These are phyloP conservation scores for Nibea albiflora DNA, from an alignment of 2,113 vertebrate species.

Conservation along the genomic window DNA sequence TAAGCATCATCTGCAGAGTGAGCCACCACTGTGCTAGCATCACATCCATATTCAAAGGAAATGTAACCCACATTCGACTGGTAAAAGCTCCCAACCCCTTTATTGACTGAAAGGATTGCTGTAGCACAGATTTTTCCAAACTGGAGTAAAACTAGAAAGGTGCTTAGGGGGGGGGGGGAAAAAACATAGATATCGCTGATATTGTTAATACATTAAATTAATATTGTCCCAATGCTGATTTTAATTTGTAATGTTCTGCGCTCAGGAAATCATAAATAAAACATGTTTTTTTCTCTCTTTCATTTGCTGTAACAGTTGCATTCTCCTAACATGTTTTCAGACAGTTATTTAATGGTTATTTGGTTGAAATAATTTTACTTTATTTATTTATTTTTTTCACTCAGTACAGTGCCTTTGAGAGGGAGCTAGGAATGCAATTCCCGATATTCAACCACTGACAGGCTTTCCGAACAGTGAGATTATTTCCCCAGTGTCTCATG, in stretches of 20 bases:
- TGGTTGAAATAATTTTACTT: background rate
- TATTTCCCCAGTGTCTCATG: conserved; percentile 28
- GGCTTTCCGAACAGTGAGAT: conserved; percentile 48
- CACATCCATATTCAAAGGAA: conserved; percentile 51
- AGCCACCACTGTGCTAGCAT: conserved; percentile 3
- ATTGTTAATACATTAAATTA: background rate
- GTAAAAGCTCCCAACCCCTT: conserved; percentile 16
- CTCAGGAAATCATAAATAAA: background rate
- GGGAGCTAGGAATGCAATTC: conserved; percentile 2
- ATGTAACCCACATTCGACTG: conserved; percentile 46
- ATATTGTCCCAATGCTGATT: background rate
- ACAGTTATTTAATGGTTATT: conserved; percentile 15
- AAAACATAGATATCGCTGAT: background rate
- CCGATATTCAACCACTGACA: conserved; percentile 36
- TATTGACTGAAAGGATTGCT: conserved; percentile 6
- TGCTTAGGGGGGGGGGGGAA: background rate
- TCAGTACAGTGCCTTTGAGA: conserved; percentile 10
- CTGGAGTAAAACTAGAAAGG: background rate
- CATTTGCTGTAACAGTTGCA: background rate
- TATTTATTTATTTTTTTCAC: background rate
- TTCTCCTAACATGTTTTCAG: background rate
- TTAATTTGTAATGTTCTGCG: background rate
- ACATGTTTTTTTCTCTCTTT: background rate
- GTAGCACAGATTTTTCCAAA: background rate
- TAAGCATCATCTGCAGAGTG: conserved; percentile 18